Conservation (phyloP, 2,888 invertebrate genomes). For the Corbicula japonica region DNA sequence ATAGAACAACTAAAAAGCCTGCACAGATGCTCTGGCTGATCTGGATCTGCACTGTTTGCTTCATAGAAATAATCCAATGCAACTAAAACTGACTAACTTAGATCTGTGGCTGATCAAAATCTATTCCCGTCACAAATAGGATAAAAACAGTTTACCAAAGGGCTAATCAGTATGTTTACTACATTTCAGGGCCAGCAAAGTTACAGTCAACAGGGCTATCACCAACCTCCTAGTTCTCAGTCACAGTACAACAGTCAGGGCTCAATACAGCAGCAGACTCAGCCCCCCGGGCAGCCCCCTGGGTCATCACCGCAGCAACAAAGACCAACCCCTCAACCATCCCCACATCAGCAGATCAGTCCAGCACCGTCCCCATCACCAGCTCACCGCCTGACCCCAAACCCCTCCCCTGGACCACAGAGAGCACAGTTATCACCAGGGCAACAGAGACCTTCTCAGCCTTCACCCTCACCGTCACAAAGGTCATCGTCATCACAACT, state of each 20-base stretch:
- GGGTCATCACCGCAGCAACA: conserved; percentile 74
- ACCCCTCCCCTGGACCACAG: conserved; percentile 63
- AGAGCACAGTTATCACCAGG: conserved; percentile 84
- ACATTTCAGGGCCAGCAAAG: conserved; percentile 53
- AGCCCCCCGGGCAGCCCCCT: conserved; percentile 69
- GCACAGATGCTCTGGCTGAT: too few species aligned
- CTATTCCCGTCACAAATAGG: too few species aligned
- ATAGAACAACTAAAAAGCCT: too few species aligned
- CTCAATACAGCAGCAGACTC: conserved; percentile 68
- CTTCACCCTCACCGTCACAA: conserved; percentile 73
- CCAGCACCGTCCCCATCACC: conserved; percentile 66
- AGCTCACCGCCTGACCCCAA: conserved; percentile 61
- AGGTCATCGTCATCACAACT: conserved; percentile 64
- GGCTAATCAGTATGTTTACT: too few species aligned
- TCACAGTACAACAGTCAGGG: conserved; percentile 65
- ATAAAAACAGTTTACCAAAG: too few species aligned
- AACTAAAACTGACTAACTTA: too few species aligned
- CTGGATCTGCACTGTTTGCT: too few species aligned
- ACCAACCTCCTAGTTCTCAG: conserved; percentile 64
- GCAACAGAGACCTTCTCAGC: conserved; percentile 87
- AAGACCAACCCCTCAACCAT: conserved; percentile 67
- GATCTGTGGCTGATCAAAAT: too few species aligned
- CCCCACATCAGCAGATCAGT: conserved; percentile 80
- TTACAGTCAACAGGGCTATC: conserved; percentile 62
- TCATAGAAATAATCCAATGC: too few species aligned